Evolutionary conservation across 1,140 invertebrate species (phyloP).

Genomic region (Diabrotica virgifera): DNA sequence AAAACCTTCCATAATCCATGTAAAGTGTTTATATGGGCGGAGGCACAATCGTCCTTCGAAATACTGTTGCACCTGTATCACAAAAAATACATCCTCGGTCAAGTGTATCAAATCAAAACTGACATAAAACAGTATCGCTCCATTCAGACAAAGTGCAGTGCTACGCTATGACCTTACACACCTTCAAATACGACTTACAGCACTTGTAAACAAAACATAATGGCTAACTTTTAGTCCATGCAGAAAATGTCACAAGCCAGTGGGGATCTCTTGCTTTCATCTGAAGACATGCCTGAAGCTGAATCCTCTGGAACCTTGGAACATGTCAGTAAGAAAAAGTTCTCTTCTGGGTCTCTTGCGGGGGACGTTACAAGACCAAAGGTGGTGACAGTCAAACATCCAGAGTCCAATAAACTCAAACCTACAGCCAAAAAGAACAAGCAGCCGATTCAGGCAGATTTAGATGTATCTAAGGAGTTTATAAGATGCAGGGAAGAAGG

Average conservation of each 20-base stretch:
- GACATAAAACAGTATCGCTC: constrained; percentile 1
- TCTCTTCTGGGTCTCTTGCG: constrained; percentile 69
- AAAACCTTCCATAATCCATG: background rate
- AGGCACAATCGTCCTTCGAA: constrained; percentile 8
- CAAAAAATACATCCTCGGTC: background rate
- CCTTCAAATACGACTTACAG: background rate
- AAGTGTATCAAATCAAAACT: constrained; percentile 13
- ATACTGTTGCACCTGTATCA: constrained; percentile 11
- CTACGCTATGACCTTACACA: background rate
- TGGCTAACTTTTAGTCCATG: constrained; percentile 11
- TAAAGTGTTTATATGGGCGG: constrained; percentile 13
- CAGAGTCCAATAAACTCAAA: constrained; percentile 92
- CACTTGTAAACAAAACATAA: constrained; percentile 4
- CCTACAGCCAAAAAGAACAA: constrained; percentile 87
- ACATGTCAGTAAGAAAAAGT: constrained; percentile 71
- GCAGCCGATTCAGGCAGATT: constrained; percentile 87
- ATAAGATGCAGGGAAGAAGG: constrained; percentile 89
- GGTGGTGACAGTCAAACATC: constrained; percentile 90
- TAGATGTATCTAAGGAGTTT: constrained; percentile 95
- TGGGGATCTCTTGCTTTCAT: constrained; percentile 31
- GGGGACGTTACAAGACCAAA: constrained; percentile 71
- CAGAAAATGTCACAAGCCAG: constrained; percentile 33
- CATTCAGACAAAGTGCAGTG: background rate
- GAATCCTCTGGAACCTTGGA: constrained; percentile 35
- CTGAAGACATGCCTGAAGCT: constrained; percentile 39